A percentile compares a stretch with the other conserved stretches of the same genome.
phyloP scores from a whole-genome alignment of 2,113 vertebrate species.

The Chaenocephalus aceratus region DNA sequence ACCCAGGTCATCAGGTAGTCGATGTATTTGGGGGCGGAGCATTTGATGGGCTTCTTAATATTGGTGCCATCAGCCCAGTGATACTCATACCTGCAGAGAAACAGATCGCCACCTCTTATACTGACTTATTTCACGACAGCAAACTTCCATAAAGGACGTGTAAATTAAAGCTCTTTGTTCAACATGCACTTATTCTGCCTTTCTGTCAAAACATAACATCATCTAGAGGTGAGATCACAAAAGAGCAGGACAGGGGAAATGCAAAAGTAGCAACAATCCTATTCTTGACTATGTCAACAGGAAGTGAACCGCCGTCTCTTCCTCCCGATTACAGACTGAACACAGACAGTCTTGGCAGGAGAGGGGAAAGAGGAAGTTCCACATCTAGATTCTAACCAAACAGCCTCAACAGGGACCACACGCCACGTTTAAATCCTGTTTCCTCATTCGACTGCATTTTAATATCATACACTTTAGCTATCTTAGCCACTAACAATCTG shows the following conservation, averaged over 20 bases:
- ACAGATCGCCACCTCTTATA: background rate
- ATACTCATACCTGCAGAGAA: slow-evolving; percentile 90
- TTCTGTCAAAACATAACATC: slow-evolving; percentile 1
- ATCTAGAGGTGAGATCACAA: slow-evolving; percentile 39
- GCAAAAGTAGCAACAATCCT: slow-evolving; percentile 25
- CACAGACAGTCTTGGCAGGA: slow-evolving; percentile 49
- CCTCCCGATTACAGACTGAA: slow-evolving; percentile 70
- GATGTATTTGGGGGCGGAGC: slow-evolving; percentile 97
- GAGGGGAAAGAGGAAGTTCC: slow-evolving; percentile 68
- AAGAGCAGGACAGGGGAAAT: slow-evolving; percentile 12
- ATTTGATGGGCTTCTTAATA: slow-evolving; percentile 98
- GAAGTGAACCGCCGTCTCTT: slow-evolving; percentile 66
- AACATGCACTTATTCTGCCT: background rate
- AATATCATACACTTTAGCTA: background rate
- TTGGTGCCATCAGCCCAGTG: slow-evolving; percentile 99
- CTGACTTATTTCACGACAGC: background rate
- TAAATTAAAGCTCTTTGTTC: background rate
- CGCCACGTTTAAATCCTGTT: slow-evolving; percentile 63
- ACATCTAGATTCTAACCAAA: slow-evolving; percentile 50
- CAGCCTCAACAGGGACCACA: slow-evolving; percentile 27
- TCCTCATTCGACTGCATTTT: slow-evolving; percentile 49
- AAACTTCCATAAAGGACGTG: background rate
- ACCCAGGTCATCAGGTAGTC: slow-evolving; percentile 99
- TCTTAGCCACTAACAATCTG: background rate
- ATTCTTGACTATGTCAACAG: slow-evolving; percentile 57